These are phyloP conservation scores for Polydrusus pterygomalis DNA, from an alignment of 2,888 invertebrate species.

Conservation along the genomic window DNA sequence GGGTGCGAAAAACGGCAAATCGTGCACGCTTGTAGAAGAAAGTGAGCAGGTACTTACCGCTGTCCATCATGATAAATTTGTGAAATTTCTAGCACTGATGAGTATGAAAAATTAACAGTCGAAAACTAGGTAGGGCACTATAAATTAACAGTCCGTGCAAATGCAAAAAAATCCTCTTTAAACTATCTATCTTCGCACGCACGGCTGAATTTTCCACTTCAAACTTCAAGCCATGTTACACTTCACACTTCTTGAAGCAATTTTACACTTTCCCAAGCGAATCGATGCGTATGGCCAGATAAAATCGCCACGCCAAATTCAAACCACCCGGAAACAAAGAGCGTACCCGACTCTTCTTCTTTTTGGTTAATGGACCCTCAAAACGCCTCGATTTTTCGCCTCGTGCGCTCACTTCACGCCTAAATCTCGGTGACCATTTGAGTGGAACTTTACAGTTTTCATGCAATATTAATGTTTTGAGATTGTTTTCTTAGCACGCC, in stretches of 20 bases:
- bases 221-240: slow-evolving; percentile 27
- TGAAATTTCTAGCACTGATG: neutral
- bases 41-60: slow-evolving; percentile 33
- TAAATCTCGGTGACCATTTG: slow-evolving; percentile 50
- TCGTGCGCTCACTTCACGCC: slow-evolving; percentile 48
- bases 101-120: neutral
- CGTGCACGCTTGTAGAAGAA: too few species aligned
- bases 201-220: slow-evolving; percentile 25
- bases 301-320: slow-evolving; percentile 44
- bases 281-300: slow-evolving; percentile 51
- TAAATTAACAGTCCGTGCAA: slow-evolving; percentile 5
- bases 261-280: slow-evolving; percentile 51
- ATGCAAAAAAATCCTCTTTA: neutral
- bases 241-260: slow-evolving; percentile 41
- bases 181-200: slow-evolving; percentile 20
- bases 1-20: too few species aligned
- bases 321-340: slow-evolving; percentile 35
- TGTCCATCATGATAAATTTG: slow-evolving; percentile 24
- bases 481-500: slow-evolving; percentile 34
- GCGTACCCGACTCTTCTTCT: slow-evolving; percentile 22
- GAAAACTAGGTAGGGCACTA: neutral
- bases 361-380: slow-evolving; percentile 48
- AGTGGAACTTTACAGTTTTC: slow-evolving; percentile 54
- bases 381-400: slow-evolving; percentile 53
- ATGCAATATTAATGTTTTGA: slow-evolving; percentile 46